Evolutionary conservation across 1,140 invertebrate genomes (phyloP).

Genomic region (Harlomillsia oculata): DNA sequence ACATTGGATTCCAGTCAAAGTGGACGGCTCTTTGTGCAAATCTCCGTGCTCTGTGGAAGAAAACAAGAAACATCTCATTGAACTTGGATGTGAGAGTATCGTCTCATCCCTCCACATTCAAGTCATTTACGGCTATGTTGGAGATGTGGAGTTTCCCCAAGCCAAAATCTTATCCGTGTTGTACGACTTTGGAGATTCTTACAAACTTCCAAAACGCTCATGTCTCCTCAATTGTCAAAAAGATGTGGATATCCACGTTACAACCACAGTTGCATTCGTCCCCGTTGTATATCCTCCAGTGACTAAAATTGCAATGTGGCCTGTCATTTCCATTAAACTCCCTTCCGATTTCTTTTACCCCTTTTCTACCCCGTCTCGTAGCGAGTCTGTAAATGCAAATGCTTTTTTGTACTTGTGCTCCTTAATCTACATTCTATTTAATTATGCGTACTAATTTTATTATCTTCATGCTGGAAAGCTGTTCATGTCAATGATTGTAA

Average conservation of each 20-base stretch:
- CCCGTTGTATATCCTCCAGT: conserved; percentile 48
- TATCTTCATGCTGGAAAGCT: too few species aligned
- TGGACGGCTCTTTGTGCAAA: conserved; percentile 46
- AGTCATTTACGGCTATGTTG: conserved; percentile 44
- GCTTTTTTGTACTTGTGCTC: too few species aligned
- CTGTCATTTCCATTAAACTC: conserved; percentile 51
- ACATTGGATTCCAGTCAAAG: conserved; percentile 39
- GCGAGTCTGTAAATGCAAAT: too few species aligned
- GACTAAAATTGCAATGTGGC: conserved; percentile 48
- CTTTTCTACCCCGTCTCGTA: conserved; percentile 42
- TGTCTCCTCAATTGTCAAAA: conserved; percentile 38
- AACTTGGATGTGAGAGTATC: conserved; percentile 40
- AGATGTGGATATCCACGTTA: conserved; percentile 13
- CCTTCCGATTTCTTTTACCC: conserved; percentile 64
- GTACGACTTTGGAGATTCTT: conserved; percentile 38
- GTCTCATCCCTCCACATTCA: conserved; percentile 45
- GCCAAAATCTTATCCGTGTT: conserved; percentile 46
- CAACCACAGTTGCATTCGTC: conserved; percentile 49
- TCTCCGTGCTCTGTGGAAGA: not conserved
- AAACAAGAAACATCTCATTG: not conserved
- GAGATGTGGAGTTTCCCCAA: conserved; percentile 36
- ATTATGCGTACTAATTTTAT: too few species aligned
- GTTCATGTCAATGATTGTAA: too few species aligned
- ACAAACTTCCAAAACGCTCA: conserved; percentile 38
- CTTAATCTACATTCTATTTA: too few species aligned